phyloP scores from a whole-genome alignment of 2,888 invertebrate genomes.

The Cantharis nigra region DNA sequence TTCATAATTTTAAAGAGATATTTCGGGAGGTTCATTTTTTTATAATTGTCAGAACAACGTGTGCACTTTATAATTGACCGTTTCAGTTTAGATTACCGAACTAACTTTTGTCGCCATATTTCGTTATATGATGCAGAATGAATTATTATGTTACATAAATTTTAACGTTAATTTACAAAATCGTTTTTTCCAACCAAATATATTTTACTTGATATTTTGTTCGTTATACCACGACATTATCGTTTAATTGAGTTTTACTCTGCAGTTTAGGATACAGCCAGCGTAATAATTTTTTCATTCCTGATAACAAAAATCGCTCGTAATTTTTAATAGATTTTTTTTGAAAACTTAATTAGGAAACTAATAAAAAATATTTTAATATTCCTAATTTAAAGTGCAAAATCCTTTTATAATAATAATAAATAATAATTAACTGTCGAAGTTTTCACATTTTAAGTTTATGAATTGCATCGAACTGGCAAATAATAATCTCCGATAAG shows the following conservation, averaged over 20 bases:
- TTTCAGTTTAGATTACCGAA: constrained; percentile 36
- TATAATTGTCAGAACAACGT: constrained; percentile 39
- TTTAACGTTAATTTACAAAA: constrained; percentile 33
- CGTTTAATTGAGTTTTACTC: constrained; percentile 15
- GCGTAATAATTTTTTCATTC: constrained; percentile 15
- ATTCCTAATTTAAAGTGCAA: neutral
- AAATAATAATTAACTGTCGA: constrained; percentile 27
- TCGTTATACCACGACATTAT: constrained; percentile 22
- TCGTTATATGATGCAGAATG: constrained; percentile 33
- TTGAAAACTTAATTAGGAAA: neutral
- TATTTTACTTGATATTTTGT: constrained; percentile 6
- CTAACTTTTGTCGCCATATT: constrained; percentile 38
- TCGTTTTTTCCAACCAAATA: constrained; percentile 18
- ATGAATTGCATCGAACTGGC: constrained; percentile 15
- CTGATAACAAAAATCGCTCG: neutral
- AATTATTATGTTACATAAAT: constrained; percentile 32
- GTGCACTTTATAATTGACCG: constrained; percentile 38
- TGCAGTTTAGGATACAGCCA: constrained; percentile 12
- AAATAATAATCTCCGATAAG: constrained; percentile 20
- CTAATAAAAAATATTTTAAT: neutral
- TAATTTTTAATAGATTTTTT: neutral
- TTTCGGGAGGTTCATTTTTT: constrained; percentile 37
- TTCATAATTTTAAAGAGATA: constrained; percentile 25
- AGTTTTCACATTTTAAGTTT: constrained; percentile 23
- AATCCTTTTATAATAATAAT: constrained; percentile 12